Percentiles rank a stretch among this genome's conserved stretches.
Conservation (phyloP, 2,797 vertebrate genomes). For the Tragelaphus oryx region DNA sequence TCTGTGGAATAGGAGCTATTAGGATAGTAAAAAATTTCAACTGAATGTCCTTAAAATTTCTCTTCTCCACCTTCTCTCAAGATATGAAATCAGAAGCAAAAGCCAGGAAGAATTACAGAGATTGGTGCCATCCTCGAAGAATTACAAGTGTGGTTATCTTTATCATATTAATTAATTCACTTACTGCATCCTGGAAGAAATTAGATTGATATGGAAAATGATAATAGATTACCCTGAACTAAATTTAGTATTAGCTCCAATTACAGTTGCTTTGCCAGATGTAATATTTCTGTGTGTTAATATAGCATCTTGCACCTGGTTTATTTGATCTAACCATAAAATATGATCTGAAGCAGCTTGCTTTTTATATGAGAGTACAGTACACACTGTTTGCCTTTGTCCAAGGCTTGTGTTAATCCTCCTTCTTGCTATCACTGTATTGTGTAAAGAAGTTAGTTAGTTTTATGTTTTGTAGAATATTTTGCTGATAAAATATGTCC, state of each 20-base stretch:
- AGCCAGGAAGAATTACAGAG: neutral
- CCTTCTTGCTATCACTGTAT: neutral
- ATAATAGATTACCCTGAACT: neutral
- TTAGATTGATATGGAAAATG: neutral
- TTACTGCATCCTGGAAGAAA: neutral
- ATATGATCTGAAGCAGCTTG: neutral
- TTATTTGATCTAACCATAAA: neutral
- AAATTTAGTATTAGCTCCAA: neutral
- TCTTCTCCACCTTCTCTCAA: neutral
- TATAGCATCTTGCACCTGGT: neutral
- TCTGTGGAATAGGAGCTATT: neutral
- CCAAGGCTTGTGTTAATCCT: neutral
- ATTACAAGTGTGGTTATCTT: neutral
- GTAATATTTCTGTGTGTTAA: neutral
- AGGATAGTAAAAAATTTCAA: neutral
- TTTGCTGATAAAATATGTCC: neutral
- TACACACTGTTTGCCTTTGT: neutral
- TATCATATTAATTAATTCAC: neutral
- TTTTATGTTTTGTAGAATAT: neutral
- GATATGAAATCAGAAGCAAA: neutral
- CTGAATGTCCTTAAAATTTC: neutral
- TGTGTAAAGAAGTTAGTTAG: neutral
- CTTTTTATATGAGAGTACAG: neutral
- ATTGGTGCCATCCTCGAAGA: neutral
- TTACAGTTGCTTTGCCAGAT: neutral